These are phyloP conservation scores for Caenorhabditis sp. DNA, from an alignment of 2,888 invertebrate genomes.

Conservation along the genomic window DNA sequence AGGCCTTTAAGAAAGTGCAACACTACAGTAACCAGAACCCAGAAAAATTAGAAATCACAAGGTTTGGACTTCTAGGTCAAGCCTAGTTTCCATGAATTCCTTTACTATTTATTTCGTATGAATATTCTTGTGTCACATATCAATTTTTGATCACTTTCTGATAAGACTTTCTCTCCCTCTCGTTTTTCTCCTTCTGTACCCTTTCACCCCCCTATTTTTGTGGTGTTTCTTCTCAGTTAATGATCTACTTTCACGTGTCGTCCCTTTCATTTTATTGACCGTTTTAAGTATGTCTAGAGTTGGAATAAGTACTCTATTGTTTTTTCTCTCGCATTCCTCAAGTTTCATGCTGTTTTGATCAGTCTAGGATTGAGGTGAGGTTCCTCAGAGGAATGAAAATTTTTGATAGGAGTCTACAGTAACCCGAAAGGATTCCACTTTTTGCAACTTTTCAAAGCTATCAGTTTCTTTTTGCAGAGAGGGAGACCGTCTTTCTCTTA, in stretches of 20 bases:
- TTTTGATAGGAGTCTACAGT: too few species aligned
- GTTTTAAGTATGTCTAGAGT: constrained; percentile 29
- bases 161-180: constrained; percentile 10
- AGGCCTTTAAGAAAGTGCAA: too few species aligned
- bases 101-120: neutral
- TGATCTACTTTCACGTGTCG: constrained; percentile 17
- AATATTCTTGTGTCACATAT: constrained; percentile 19
- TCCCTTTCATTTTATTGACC: constrained; percentile 16
- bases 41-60: constrained; percentile 9
- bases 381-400: too few species aligned
- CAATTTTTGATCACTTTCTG: constrained; percentile 23
- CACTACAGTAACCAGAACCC: neutral
- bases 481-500: neutral
- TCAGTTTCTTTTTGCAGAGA: neutral
- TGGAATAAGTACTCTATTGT: constrained; percentile 33
- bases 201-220: constrained; percentile 24
- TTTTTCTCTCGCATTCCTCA: constrained; percentile 20
- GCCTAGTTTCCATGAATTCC: too few species aligned
- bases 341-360: neutral
- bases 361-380: too few species aligned
- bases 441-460: neutral
- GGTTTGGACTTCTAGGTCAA: too few species aligned
- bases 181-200: constrained; percentile 4
- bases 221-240: constrained; percentile 10
- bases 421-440: neutral